Conservation (phyloP, 2,888 invertebrate genomes). For the Eupithecia exiguata region DNA sequence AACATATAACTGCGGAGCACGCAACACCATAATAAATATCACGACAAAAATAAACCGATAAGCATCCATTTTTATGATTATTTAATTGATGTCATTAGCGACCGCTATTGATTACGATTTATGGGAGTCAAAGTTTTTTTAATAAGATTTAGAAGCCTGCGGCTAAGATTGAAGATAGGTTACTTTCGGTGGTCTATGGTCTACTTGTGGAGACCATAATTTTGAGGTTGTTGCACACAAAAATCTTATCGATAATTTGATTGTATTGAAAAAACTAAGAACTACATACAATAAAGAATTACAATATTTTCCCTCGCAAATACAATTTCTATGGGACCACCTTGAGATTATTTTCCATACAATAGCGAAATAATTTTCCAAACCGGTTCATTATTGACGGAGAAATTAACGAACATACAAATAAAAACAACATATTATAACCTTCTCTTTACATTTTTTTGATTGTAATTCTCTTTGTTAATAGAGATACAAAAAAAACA, state of each 20-base stretch:
- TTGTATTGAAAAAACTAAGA: no score
- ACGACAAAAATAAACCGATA: constrained; percentile 55
- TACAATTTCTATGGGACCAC: no score
- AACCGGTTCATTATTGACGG: no score
- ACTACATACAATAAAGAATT: no score
- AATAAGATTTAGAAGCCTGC: constrained; percentile 45
- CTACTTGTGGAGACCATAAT: background rate
- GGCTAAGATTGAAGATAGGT: constrained; percentile 10
- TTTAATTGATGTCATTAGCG: constrained; percentile 74
- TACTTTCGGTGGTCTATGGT: background rate
- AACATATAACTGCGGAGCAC: constrained; percentile 55
- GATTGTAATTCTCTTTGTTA: no score
- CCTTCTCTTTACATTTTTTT: no score
- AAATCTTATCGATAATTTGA: background rate
- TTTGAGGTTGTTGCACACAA: background rate
- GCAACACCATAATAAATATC: constrained; percentile 62
- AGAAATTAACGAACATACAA: no score
- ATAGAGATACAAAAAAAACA: no score
- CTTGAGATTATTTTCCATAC: no score
- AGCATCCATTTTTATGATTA: constrained; percentile 65
- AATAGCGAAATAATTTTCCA: no score
- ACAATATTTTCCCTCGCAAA: no score
- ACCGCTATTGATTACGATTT: constrained; percentile 73
- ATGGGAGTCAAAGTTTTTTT: constrained; percentile 51
- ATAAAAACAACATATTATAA: no score